A percentile compares a stretch with the other conserved stretches of the same genome.
phyloP scores from a whole-genome alignment of 1,140 invertebrate species.

The Trypoxylus dichotomus region DNA sequence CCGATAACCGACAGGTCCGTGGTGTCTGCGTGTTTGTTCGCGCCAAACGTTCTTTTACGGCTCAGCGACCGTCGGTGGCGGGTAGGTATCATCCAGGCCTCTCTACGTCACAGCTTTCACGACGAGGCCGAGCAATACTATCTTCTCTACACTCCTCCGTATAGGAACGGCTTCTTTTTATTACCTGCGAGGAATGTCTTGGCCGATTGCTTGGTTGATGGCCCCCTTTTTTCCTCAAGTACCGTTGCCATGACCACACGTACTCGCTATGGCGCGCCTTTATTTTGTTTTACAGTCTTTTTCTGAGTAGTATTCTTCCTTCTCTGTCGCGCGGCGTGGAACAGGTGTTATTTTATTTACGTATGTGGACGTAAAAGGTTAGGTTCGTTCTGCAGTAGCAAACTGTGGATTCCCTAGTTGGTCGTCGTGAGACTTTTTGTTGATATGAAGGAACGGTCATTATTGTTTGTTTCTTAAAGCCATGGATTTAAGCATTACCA shows the following conservation, averaged over 20 bases:
- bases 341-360: not conserved
- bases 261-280: not conserved
- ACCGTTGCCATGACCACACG: conserved; percentile 1
- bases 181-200: not conserved
- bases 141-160: not conserved
- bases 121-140: not conserved
- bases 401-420: too few relatives aligned
- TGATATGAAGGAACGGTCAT: too few relatives aligned
- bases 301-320: not conserved
- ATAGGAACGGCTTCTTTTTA: not conserved
- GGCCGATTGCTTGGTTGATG: conserved; percentile 1
- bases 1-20: not conserved
- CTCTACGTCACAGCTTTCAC: conserved; percentile 9
- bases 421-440: too few relatives aligned
- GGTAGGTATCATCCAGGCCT: not conserved
- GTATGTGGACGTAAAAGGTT: too few relatives aligned
- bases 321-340: not conserved
- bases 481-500: too few relatives aligned
- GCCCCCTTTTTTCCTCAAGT: not conserved
- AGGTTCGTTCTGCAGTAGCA: too few relatives aligned
- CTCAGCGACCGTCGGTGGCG: not conserved
- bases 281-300: not conserved
- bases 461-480: too few relatives aligned
- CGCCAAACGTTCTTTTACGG: not conserved
- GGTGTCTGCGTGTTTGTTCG: not conserved